Evolutionary conservation across 2,888 invertebrate genomes (phyloP), one percentile per base, ranked within the genome.

Genomic region (Ochlodes sylvanus): DNA sequence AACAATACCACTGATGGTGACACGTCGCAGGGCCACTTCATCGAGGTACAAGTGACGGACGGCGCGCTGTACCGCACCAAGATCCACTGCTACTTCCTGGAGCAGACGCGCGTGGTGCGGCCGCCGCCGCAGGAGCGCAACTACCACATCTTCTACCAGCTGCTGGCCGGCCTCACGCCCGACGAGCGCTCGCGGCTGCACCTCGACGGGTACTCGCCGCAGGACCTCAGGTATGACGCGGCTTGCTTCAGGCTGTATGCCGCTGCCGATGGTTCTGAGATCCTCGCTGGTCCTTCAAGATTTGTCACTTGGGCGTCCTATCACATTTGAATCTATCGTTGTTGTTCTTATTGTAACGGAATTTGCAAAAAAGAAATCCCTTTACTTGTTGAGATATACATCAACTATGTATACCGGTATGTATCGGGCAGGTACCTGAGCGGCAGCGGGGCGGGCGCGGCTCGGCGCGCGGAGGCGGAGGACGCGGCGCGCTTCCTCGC

Each of bases 131-230:
- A 96, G 81, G 98, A 98, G 91, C 98, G 98, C 85, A 99, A 98
- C 93, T 99, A 98, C 90, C 98, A 99, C 88, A 98, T 99, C 79
- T 99, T 99, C 93, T 99, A 99, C 93, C 98, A 99, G 94, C 96
- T 99, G 90, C 93, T 99, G 77, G 98, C 98, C 17, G 98, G 99
- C 0, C 94, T 99, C 32, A 96, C 96, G 54, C 92, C 95, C 64
- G 98, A 98, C 75, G 99, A 99, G 96, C 96, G 76, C 86, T 95
- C 96, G 17, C 97, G 97, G 90, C 94, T 98, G 38, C 97, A 98
- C 84, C 93, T 98, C 72, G 97, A 98, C 80, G 97, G 97, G 6
- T 97, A 97, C 86, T 95, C 96, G 50, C 94, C 97, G 14, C 95
- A 96, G 71, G 98, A 97, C 78, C 91, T 98, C 71, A 94, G 96